Conservation (phyloP, 1,140 invertebrate species). For the Tribolium madens region DNA sequence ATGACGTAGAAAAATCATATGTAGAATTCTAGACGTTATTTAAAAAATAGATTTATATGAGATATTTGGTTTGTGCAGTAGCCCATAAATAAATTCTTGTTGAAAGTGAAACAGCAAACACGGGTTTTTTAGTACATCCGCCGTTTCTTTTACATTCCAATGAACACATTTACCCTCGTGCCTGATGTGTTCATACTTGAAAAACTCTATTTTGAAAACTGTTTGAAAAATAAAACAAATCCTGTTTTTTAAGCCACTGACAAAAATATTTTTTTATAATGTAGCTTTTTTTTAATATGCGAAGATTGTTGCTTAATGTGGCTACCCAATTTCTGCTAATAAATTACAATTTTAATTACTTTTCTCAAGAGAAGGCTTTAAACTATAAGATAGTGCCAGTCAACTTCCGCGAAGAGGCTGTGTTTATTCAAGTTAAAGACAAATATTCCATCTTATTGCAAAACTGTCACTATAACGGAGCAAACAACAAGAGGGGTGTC, state of each 20-base stretch:
- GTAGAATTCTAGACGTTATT: too few relatives aligned
- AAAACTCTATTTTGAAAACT: neutral
- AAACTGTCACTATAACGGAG: slow-evolving; percentile 26
- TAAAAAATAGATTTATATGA: too few relatives aligned
- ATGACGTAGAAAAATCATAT: neutral
- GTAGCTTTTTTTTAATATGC: neutral
- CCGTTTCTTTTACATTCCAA: neutral
- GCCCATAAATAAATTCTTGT: too few relatives aligned
- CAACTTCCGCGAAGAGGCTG: slow-evolving; percentile 6
- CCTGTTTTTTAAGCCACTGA: too few relatives aligned
- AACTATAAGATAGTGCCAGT: slow-evolving; percentile 1
- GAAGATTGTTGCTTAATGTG: neutral
- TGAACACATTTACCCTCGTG: neutral
- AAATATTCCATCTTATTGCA: slow-evolving; percentile 37
- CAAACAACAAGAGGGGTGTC: slow-evolving; percentile 33
- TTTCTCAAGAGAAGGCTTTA: neutral
- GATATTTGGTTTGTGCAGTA: too few relatives aligned
- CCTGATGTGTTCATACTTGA: neutral
- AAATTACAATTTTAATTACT: slow-evolving; percentile 18
- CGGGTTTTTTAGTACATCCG: neutral
- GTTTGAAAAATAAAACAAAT: too few relatives aligned
- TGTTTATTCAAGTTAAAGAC: slow-evolving; percentile 31
- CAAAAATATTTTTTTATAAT: neutral
- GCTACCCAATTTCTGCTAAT: neutral
- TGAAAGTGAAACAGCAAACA: neutral